A percentile compares a stretch with the other conserved stretches of the same genome.
Evolutionary conservation across 30 jellyfish, hydroid and myxozoan species (phyloP).

Genomic region (Kudoa iwatai): DNA sequence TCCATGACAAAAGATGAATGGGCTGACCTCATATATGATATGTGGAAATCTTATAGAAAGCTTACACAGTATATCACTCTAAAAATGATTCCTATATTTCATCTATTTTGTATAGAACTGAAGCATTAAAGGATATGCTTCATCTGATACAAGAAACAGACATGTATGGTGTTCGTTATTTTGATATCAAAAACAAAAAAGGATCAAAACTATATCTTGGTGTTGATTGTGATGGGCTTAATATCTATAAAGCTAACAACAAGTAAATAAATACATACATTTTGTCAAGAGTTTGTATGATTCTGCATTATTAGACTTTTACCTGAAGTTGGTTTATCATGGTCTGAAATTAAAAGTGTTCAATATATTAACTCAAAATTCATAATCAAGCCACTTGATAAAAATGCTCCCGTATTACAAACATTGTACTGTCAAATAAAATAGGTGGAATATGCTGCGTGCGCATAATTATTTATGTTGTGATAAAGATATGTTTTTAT

Average conservation of each 20-base stretch:
- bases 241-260: constrained; percentile 37
- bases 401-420: constrained; percentile 59
- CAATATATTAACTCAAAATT: constrained; percentile 42
- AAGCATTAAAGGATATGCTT: constrained; percentile 33
- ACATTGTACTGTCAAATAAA: no score
- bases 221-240: constrained; percentile 68
- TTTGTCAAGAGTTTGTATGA: not conserved
- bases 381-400: constrained; percentile 64
- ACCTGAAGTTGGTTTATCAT: constrained; percentile 72
- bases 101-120: constrained; percentile 11
- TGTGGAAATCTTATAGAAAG: no score
- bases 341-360: constrained; percentile 61
- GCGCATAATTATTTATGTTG: no score
- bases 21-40: no score
- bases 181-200: constrained; percentile 53
- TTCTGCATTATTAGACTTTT: constrained; percentile 7
- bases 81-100: constrained; percentile 1
- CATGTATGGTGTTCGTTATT: constrained; percentile 71
- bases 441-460: no score
- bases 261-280: constrained; percentile 6
- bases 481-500: no score
- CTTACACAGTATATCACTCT: no score
- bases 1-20: no score
- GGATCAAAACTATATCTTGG: constrained; percentile 65
- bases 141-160: constrained; percentile 57